A percentile compares a stretch with the other conserved stretches of the same genome.
phyloP scores from a whole-genome alignment of 2,888 invertebrate species.

The Branchinecta sandiegonensis region DNA sequence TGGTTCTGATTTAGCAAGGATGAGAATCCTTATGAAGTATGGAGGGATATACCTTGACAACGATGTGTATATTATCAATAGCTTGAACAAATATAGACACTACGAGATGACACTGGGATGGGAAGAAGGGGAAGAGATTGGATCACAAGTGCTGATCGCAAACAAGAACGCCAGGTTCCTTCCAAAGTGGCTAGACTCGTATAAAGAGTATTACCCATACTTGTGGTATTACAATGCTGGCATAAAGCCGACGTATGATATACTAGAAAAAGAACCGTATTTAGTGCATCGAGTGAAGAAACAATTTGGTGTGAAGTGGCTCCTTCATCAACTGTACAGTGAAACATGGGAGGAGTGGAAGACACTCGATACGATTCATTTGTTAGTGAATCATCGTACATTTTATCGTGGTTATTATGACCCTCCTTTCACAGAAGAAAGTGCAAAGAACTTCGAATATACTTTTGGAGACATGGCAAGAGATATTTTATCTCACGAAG shows the following conservation, averaged over 20 bases:
- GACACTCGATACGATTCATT: slow-evolving; percentile 32
- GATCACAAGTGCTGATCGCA: slow-evolving; percentile 29
- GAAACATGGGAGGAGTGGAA: slow-evolving; percentile 30
- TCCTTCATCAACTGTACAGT: slow-evolving; percentile 30
- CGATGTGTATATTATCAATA: slow-evolving; percentile 31
- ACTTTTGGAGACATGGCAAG: slow-evolving; percentile 32
- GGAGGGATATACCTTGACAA: slow-evolving; percentile 34
- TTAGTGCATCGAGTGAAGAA: slow-evolving; percentile 30
- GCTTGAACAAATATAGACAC: slow-evolving; percentile 30
- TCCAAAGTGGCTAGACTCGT: slow-evolving; percentile 30
- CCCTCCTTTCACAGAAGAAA: slow-evolving; percentile 28
- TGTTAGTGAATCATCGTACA: slow-evolving; percentile 33
- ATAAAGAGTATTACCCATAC: slow-evolving; percentile 29
- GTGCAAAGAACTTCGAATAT: slow-evolving; percentile 26
- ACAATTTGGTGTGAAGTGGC: slow-evolving; percentile 29
- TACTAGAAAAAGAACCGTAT: slow-evolving; percentile 29
- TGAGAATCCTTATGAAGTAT: slow-evolving; percentile 30
- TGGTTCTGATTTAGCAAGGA: slow-evolving; percentile 34
- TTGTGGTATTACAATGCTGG: slow-evolving; percentile 31
- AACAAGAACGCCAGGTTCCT: slow-evolving; percentile 32
- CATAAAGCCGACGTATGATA: slow-evolving; percentile 29
- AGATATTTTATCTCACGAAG: background rate
- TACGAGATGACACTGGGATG: slow-evolving; percentile 32
- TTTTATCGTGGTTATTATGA: slow-evolving; percentile 26
- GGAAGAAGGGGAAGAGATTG: slow-evolving; percentile 26